Evolutionary conservation across 2,888 invertebrate species (phyloP).

Genomic region (Stenodema calcarata): DNA sequence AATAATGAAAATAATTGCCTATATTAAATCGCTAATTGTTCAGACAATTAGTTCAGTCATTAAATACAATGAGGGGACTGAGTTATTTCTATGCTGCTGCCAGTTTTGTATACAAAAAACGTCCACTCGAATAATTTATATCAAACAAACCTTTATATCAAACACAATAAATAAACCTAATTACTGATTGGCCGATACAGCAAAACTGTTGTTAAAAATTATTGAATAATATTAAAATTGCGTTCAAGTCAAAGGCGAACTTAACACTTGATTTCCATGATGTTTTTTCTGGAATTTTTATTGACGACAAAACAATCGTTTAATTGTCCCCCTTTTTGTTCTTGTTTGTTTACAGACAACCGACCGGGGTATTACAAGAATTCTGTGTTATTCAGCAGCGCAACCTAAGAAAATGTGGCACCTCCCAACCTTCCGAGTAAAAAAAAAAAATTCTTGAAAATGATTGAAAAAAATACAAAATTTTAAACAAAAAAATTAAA

Average conservation of each 20-base stretch:
- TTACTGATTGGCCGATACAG: too few species aligned
- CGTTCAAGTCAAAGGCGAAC: too few species aligned
- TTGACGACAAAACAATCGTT: background rate
- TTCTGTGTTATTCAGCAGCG: slow-evolving; percentile 87
- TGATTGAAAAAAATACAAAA: background rate
- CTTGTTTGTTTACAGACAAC: slow-evolving; percentile 62
- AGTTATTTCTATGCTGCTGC: too few species aligned
- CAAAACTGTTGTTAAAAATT: too few species aligned
- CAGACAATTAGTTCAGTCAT: too few species aligned
- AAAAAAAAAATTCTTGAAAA: slow-evolving; percentile 7
- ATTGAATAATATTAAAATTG: too few species aligned
- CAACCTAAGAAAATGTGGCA: slow-evolving; percentile 66
- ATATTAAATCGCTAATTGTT: background rate
- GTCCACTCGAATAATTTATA: too few species aligned
- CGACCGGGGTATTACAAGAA: slow-evolving; percentile 82
- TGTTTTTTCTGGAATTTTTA: background rate
- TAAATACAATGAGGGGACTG: too few species aligned
- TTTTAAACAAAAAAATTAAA: background rate
- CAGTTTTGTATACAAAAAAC: too few species aligned
- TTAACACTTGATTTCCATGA: background rate
- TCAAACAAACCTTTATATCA: too few species aligned
- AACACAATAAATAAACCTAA: too few species aligned
- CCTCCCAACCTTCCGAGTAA: background rate
- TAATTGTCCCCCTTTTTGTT: slow-evolving; percentile 1
- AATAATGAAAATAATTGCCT: background rate